Conservation (phyloP, 2,888 invertebrate species). For the Deilephila elpenor region DNA sequence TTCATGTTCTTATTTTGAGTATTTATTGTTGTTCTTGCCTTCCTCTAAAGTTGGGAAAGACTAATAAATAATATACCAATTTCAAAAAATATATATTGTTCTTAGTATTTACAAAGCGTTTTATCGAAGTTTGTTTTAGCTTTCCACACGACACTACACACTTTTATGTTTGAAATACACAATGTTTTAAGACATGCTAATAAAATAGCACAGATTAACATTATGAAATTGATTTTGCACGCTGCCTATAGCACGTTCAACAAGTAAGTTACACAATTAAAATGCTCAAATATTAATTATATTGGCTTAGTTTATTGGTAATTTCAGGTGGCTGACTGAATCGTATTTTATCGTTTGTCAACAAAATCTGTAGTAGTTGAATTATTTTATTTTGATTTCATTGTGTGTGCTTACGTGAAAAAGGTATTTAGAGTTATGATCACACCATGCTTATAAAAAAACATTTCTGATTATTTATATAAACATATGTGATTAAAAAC, state of each 20-base stretch:
- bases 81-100: neutral
- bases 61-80: neutral
- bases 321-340: slow-evolving; percentile 50
- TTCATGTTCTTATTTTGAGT: too few relatives aligned
- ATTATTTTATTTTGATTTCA: neutral
- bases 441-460: too few relatives aligned
- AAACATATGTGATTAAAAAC: too few relatives aligned
- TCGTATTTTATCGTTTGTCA: neutral
- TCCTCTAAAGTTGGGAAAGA: neutral
- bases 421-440: neutral
- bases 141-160: slow-evolving; percentile 13
- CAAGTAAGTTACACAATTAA: slow-evolving; percentile 83
- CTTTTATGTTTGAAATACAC: slow-evolving; percentile 27
- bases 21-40: neutral
- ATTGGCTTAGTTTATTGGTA: slow-evolving; percentile 31
- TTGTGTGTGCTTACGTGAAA: neutral
- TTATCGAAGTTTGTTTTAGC: neutral
- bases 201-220: slow-evolving; percentile 50
- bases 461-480: too few relatives aligned
- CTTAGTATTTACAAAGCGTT: neutral
- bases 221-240: slow-evolving; percentile 68
- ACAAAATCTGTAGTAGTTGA: neutral
- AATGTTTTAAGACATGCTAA: slow-evolving; percentile 11
- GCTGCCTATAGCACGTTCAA: slow-evolving; percentile 85
- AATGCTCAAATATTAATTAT: slow-evolving; percentile 39